Evolutionary conservation across 1,140 invertebrate genomes (phyloP).

Genomic region (Sminthurides bifidus): DNA sequence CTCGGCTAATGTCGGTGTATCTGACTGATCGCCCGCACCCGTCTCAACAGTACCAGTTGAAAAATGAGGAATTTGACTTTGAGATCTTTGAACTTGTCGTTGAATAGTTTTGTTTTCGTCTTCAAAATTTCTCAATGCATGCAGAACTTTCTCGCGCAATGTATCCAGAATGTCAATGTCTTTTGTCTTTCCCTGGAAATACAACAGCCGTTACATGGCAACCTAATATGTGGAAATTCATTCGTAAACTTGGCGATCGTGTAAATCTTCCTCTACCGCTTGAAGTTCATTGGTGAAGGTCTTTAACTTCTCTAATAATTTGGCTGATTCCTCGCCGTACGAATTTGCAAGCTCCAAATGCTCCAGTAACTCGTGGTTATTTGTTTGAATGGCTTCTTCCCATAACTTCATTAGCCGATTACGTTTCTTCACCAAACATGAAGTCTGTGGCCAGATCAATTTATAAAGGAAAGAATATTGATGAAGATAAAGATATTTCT

Average conservation of each 20-base stretch:
- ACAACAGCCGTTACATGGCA: no score
- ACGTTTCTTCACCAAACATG: slow-evolving; percentile 1
- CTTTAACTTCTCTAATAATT: background rate
- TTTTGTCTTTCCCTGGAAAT: background rate
- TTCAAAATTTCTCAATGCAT: background rate
- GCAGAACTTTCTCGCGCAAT: background rate
- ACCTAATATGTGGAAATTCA: no score
- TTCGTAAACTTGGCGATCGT: no score
- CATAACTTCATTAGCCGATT: slow-evolving; percentile 2
- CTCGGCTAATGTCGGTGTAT: background rate
- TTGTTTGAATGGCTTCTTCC: slow-evolving; percentile 1
- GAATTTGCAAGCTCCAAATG: background rate
- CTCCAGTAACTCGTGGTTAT: background rate
- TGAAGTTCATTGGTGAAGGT: background rate
- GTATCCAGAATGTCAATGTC: background rate
- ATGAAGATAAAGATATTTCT: background rate
- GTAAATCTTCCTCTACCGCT: no score
- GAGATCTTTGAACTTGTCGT: background rate
- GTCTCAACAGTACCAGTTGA: background rate
- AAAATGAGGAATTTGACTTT: background rate
- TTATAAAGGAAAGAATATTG: background rate
- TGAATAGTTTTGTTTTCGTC: background rate
- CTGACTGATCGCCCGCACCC: background rate
- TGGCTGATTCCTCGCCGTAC: background rate
- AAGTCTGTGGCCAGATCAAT: background rate